Base-by-base conservation (phyloP, 2,113 vertebrate species). In the Panthera uncia region DNA sequence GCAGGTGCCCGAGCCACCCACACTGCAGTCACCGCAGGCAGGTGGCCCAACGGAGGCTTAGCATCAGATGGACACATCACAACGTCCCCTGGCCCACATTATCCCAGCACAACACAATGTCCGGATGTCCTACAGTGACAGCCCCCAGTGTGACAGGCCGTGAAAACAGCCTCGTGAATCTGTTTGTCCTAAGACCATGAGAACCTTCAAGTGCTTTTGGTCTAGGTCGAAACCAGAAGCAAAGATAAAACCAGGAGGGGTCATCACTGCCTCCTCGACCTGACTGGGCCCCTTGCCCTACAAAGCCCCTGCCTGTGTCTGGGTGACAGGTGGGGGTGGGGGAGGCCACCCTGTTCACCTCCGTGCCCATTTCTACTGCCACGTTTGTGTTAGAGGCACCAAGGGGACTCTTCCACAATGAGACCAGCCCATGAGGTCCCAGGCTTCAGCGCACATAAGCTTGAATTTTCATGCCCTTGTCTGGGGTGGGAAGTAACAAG, bases 61-160 rank as follows among this genome's bases (percentile, higher is more conserved):
- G 65, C 83, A 31, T 41, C n/a, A 21, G n/a, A 74, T 7, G 38
- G 33, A 33, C 12, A 48, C n/a, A 16, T 73, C n/a, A 8, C 16
- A 23, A 4, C 0, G 0, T 21, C 61, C 33, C 36, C 86, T 52
- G 38, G 11, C 61, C 45, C n/a, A 8, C 11, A 1, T 25, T 16
- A 33, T 18, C 41, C 10, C 86, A 55, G 73, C 73, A 41, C n/a
- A 45, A 16, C 50, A 48, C 65, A 80, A 6, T 7, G 21, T 18
- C 92, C 55, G 33, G 11, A 4, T 21, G 41, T 38, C 76, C 36
- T n/a, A 3, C 36, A 14, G 21, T 7, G 48, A 36, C 4, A 0
- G 11, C 27, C 48, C 57, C n/a, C 48, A 68, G 29, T 27, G 29
- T 31, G 57, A 13, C 29, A 18, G 79, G 68, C 48, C 21, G 29